A percentile compares a stretch with the other conserved stretches of the same genome.
Conservation (phyloP, 2,888 invertebrate genomes). For the Phragmatobia fuliginosa region DNA sequence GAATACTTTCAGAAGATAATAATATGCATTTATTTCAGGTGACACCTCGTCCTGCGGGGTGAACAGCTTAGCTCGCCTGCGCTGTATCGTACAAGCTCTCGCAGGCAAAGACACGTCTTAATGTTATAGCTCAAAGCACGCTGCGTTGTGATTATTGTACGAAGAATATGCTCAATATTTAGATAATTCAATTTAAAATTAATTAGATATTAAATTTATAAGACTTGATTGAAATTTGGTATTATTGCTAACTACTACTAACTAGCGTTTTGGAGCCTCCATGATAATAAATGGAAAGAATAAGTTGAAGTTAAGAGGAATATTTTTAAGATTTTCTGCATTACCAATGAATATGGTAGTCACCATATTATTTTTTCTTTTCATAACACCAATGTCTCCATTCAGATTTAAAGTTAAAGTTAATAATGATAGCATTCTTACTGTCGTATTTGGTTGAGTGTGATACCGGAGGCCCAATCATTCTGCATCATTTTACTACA, state of each 20-base stretch:
- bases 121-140: slow-evolving; percentile 24
- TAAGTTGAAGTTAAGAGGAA: no score
- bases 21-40: slow-evolving; percentile 57
- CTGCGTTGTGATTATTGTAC: slow-evolving; percentile 5
- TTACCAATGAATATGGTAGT: no score
- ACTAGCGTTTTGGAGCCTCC: not conserved
- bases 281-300: no score
- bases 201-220: slow-evolving; percentile 6
- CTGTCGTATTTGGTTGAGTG: no score
- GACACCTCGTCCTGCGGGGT: slow-evolving; percentile 71
- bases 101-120: slow-evolving; percentile 73
- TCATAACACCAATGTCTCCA: no score
- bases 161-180: slow-evolving; percentile 42
- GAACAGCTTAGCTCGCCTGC: slow-evolving; percentile 89
- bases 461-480: no score
- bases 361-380: no score
- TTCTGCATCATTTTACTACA: no score
- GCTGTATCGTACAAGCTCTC: slow-evolving; percentile 91
- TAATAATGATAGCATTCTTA: no score
- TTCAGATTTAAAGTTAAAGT: no score
- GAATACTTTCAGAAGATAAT: not conserved
- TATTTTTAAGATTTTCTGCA: no score
- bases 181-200: slow-evolving; percentile 20
- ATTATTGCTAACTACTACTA: not conserved
- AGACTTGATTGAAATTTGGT: not conserved